Percentiles rank a stretch among this genome's conserved stretches.
Evolutionary conservation across 2,888 invertebrate genomes (phyloP).

Genomic region (Tetragonula carbonaria): DNA sequence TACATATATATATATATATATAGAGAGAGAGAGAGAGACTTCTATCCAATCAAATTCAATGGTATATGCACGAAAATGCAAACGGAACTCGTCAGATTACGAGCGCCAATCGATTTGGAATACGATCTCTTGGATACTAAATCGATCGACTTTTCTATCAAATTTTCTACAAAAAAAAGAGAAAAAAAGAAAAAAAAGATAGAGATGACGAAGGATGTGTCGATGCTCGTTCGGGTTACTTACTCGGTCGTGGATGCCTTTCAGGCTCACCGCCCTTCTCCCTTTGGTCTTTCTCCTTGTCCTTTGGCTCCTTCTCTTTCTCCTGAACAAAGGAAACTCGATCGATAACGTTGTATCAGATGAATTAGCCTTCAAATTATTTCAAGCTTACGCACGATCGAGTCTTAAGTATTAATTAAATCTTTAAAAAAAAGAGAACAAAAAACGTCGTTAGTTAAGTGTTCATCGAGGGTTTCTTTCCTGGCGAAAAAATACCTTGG

Average conservation of each 20-base stretch:
- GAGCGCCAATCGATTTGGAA: conserved; percentile 60
- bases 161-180: conserved; percentile 3
- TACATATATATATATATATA: conserved; percentile 1
- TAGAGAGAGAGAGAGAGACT: neutral
- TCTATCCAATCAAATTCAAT: conserved; percentile 56
- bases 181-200: no score
- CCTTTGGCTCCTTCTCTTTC: conserved; percentile 80
- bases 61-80: conserved; percentile 78
- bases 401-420: neutral
- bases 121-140: conserved; percentile 57
- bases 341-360: conserved; percentile 7
- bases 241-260: conserved; percentile 83
- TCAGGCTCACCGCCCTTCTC: conserved; percentile 80
- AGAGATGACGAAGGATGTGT: conserved; percentile 23
- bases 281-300: conserved; percentile 79
- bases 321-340: conserved; percentile 70
- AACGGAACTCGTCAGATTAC: conserved; percentile 59
- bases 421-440: no score
- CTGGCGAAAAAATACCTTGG: conserved; percentile 72
- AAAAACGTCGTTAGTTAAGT: neutral
- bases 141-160: conserved; percentile 51
- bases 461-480: neutral
- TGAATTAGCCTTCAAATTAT: neutral
- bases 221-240: conserved; percentile 72
- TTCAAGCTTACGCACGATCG: neutral